These are phyloP conservation scores for Chionomys nivalis DNA, from an alignment of 2,113 vertebrate genomes.

Conservation along the genomic window DNA sequence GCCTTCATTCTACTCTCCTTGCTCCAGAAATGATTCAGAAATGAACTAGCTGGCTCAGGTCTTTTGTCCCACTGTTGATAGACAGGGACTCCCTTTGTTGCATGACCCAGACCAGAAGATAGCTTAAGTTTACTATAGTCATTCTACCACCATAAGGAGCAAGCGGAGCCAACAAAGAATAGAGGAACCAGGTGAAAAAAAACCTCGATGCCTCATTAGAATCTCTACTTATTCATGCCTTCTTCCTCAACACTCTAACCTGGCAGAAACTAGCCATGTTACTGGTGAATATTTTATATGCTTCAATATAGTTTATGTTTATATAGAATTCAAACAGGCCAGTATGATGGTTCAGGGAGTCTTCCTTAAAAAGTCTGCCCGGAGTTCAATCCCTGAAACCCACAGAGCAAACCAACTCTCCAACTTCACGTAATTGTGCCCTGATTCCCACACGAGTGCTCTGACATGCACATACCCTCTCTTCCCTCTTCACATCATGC, in stretches of 20 bases:
- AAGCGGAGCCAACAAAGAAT: background rate
- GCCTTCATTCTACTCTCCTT: background rate
- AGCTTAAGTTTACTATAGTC: background rate
- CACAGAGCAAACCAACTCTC: background rate
- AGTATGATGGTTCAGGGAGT: background rate
- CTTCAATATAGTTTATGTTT: slow-evolving; percentile 4
- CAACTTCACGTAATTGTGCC: background rate
- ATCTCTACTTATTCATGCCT: background rate
- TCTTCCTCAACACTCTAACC: background rate
- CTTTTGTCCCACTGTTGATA: background rate
- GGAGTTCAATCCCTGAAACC: background rate
- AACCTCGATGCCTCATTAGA: background rate
- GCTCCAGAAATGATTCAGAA: background rate
- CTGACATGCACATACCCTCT: background rate
- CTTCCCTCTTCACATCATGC: no score
- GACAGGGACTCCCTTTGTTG: background rate
- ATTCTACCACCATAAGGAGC: background rate
- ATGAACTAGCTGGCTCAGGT: background rate
- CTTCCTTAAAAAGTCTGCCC: background rate
- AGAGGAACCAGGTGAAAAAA: background rate
- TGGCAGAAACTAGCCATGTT: background rate
- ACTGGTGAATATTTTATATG: background rate
- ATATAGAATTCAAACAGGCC: background rate
- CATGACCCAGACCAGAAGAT: background rate
- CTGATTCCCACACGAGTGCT: background rate